Percentiles rank a stretch among this genome's conserved stretches.
Conservation (phyloP, 2,797 vertebrate genomes). For the Ptychobarbus kaznakovi region DNA sequence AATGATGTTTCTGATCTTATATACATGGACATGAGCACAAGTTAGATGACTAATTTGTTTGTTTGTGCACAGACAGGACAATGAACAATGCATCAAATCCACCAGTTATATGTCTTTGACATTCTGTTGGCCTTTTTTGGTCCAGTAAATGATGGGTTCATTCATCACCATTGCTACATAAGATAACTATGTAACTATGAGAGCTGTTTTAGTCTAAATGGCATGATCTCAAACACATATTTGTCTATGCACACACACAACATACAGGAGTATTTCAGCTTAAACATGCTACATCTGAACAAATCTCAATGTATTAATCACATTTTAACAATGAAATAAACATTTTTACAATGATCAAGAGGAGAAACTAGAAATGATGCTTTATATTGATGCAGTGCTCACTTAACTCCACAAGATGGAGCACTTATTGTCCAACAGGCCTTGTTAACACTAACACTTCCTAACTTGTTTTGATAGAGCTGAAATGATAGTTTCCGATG, state of each 20-base stretch:
- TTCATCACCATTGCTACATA: slow-evolving; percentile 5
- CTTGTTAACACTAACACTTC: neutral
- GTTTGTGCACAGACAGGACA: slow-evolving; percentile 47
- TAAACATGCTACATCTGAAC: neutral
- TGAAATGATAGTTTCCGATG: neutral
- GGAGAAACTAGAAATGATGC: neutral
- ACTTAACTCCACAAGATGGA: slow-evolving; percentile 7
- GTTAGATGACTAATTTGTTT: slow-evolving; percentile 5
- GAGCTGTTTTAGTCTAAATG: neutral
- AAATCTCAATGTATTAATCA: neutral
- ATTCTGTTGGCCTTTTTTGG: neutral
- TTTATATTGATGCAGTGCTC: slow-evolving; percentile 17
- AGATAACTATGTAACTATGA: slow-evolving; percentile 1
- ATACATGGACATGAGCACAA: slow-evolving; percentile 8
- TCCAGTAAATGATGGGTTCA: neutral
- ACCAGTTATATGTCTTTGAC: neutral
- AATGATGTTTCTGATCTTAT: neutral
- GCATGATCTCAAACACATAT: slow-evolving; percentile 1
- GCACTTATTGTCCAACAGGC: slow-evolving; percentile 10
- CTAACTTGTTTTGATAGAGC: neutral
- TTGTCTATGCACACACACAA: slow-evolving; percentile 22
- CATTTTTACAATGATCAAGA: slow-evolving; percentile 2
- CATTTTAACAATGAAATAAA: neutral
- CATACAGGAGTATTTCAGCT: neutral
- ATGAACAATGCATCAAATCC: slow-evolving; percentile 19